These are phyloP conservation scores for Muschampia plurimacula DNA, from an alignment of 2,888 invertebrate genomes.

Conservation along the genomic window DNA sequence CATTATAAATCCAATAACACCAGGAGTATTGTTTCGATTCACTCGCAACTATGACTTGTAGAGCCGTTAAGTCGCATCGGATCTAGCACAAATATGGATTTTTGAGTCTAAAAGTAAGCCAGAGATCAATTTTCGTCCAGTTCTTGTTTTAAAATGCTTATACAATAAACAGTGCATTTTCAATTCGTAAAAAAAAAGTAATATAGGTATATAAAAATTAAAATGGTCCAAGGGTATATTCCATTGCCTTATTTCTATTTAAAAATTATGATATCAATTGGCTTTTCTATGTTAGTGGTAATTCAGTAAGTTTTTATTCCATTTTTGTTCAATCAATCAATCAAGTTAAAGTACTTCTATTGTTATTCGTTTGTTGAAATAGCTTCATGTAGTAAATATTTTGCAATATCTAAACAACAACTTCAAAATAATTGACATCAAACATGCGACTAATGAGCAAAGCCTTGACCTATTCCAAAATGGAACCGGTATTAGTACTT, in stretches of 20 bases:
- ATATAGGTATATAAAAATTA: no score
- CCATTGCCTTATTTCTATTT: no score
- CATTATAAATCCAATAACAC: background rate
- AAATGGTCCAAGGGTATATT: no score
- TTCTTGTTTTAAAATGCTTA: no score
- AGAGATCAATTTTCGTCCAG: no score
- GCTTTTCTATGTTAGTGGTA: background rate
- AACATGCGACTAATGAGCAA: slow-evolving; percentile 17
- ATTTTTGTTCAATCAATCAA: background rate
- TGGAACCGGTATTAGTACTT: background rate
- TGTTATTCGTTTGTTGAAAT: slow-evolving; percentile 4
- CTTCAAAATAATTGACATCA: slow-evolving; percentile 6
- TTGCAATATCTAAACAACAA: background rate
- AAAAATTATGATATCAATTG: no score
- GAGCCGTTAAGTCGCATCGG: background rate
- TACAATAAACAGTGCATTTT: no score
- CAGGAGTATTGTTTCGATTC: background rate
- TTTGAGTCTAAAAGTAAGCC: no score
- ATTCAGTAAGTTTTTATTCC: background rate
- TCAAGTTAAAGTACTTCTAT: background rate
- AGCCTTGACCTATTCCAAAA: slow-evolving; percentile 16
- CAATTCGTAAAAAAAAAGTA: no score
- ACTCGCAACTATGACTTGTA: background rate
- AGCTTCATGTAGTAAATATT: background rate
- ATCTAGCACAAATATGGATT: background rate